Base-by-base conservation (phyloP, 2,113 vertebrate genomes). In the Tetraodon nigroviridis region DNA sequence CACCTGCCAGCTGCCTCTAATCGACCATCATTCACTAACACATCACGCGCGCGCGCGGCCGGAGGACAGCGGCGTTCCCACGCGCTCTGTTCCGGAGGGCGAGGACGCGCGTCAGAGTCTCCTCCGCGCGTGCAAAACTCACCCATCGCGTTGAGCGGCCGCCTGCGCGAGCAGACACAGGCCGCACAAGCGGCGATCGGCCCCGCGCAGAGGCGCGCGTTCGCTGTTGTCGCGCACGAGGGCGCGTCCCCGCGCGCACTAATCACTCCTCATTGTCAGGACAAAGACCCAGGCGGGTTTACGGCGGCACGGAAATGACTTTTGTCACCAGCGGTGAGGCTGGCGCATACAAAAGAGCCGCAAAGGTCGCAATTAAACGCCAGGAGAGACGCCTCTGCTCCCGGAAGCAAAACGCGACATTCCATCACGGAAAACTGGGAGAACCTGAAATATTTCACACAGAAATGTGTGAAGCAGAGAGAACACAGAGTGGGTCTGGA, bases 231-330 rank as follows among this genome's bases (percentile, higher is more conserved):
- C 52, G 50, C 56, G 65, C 62, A 56, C 44, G 37, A 29, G 10
- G 44, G 42, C 63, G 63, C 73, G 73, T 74, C 60, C 70, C 53
- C 49, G 37, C 54, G 27, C 19, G 3, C 47, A 29, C 51, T 72
- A 63, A 72, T 69, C 48, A 1, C 70, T 67, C 70, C 74, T 7
- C n/a, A 61, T 73, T 58, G 60, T 58, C 70, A 68, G 56, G 56
- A 56, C 20, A 41, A 69, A 58, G 37, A 75, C 20, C 55, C 27
- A 19, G 41, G 17, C 46, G 16, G 46, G 24, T 71, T 60, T 42
- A 48, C 20, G 53, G 45, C 64, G 45, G 53, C n/a, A 69, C 51
- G 42, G 29, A 64, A 69, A 73, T 67, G 0, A 56, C 44, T 69
- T 67, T 29, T 66, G 69, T 54, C 55, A 61, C 59, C 60, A 52